Percentiles rank a stretch among this genome's conserved stretches.
phyloP scores from a whole-genome alignment of 2,888 invertebrate genomes.

The Hyposoter dolosus region DNA sequence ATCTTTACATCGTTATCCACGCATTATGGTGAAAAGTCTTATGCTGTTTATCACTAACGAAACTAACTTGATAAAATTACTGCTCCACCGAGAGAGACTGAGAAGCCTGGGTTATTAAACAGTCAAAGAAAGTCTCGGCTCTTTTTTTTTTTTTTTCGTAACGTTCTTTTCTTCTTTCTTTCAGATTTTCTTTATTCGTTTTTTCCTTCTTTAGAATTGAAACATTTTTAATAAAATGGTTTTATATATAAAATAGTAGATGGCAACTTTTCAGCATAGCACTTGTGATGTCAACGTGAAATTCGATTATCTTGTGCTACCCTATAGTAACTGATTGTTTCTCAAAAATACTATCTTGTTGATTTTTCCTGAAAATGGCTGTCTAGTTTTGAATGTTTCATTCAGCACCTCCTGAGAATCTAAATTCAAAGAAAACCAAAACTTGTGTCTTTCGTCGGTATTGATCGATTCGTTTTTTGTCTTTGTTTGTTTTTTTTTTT shows the following conservation, averaged over 20 bases:
- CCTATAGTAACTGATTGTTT: slow-evolving; percentile 61
- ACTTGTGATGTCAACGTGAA: slow-evolving; percentile 60
- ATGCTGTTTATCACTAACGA: slow-evolving; percentile 55
- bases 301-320: slow-evolving; percentile 62
- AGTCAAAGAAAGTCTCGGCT: slow-evolving; percentile 58
- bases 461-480: slow-evolving; percentile 7
- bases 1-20: slow-evolving; percentile 46
- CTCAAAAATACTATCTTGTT: slow-evolving; percentile 51
- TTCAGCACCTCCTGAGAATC: slow-evolving; percentile 58
- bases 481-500: neutral
- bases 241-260: slow-evolving; percentile 62
- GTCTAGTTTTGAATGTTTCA: slow-evolving; percentile 41
- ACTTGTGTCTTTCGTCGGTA: slow-evolving; percentile 40
- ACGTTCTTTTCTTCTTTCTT: neutral
- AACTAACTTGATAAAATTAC: slow-evolving; percentile 52
- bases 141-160: neutral
- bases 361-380: slow-evolving; percentile 53
- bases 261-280: slow-evolving; percentile 70
- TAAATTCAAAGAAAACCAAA: slow-evolving; percentile 40
- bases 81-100: slow-evolving; percentile 48
- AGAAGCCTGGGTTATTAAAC: slow-evolving; percentile 46
- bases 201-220: slow-evolving; percentile 44
- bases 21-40: slow-evolving; percentile 55
- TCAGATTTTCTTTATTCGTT: slow-evolving; percentile 20
- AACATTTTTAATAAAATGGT: slow-evolving; percentile 60